A percentile compares a stretch with the other conserved stretches of the same genome.
These are phyloP conservation scores for Butastur rufipennis DNA, from an alignment of 2,113 vertebrate species.

Conservation along the genomic window DNA sequence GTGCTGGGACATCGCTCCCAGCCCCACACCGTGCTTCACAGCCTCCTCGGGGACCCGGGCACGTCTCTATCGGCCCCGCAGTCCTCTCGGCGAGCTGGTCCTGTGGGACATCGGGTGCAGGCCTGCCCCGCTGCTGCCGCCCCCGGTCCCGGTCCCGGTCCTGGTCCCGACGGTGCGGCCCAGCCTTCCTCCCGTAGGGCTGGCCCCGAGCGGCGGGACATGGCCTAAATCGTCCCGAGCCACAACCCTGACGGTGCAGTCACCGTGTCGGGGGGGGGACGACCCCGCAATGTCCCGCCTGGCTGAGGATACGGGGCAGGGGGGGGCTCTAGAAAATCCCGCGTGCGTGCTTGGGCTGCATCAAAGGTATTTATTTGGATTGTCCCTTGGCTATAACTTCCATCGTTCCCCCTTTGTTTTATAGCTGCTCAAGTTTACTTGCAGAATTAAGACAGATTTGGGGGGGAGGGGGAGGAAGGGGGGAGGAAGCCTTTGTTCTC, in stretches of 20 bases:
- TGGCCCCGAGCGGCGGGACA: background rate
- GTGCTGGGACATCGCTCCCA: background rate
- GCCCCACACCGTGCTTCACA: background rate
- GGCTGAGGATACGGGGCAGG: background rate
- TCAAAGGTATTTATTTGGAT: constrained; percentile 64
- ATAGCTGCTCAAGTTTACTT: constrained; percentile 73
- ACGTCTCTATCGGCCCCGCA: background rate
- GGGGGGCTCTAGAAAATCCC: background rate
- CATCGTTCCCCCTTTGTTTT: constrained; percentile 66
- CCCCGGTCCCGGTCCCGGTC: too few species aligned
- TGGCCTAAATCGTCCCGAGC: background rate
- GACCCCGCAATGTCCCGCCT: background rate
- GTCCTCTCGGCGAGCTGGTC: background rate
- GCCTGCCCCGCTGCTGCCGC: background rate
- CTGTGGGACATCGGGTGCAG: background rate
- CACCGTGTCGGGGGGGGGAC: background rate
- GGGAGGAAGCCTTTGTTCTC: too few species aligned
- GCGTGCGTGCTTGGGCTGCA: constrained; percentile 43
- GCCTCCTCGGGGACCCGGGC: background rate
- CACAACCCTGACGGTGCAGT: background rate
- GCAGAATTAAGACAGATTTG: constrained; percentile 70
- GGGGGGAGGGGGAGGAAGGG: background rate
- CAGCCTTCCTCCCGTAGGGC: background rate
- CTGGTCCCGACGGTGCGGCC: too few species aligned
- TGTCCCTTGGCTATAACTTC: constrained; percentile 67